Percentiles rank a stretch among this genome's conserved stretches.
phyloP scores from a whole-genome alignment of 2,113 vertebrate species.

The Cranoglanis bouderius region DNA sequence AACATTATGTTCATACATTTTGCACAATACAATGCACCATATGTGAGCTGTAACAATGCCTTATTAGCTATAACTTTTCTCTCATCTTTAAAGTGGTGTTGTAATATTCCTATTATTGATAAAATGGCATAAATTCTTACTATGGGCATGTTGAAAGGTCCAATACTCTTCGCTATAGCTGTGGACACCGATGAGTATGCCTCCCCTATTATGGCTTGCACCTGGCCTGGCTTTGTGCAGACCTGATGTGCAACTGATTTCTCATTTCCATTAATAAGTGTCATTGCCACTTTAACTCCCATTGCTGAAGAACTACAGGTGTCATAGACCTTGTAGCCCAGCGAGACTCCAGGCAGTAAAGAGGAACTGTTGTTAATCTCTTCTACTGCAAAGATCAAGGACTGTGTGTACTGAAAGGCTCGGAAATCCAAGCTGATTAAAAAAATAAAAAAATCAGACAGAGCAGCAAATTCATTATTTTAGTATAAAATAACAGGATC shows the following conservation, averaged over 20 bases:
- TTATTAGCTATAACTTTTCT: background rate
- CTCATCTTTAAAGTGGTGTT: background rate
- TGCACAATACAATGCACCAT: background rate
- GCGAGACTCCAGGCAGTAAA: slow-evolving; percentile 65
- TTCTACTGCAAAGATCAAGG: slow-evolving; percentile 75
- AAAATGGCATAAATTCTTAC: slow-evolving; percentile 59
- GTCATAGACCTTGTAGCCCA: slow-evolving; percentile 75
- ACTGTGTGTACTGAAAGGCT: slow-evolving; percentile 74
- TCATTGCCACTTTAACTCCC: slow-evolving; percentile 68
- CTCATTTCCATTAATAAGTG: slow-evolving; percentile 65
- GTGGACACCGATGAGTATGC: slow-evolving; percentile 73
- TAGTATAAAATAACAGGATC: background rate
- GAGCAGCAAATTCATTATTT: background rate
- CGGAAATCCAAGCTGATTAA: slow-evolving; percentile 67
- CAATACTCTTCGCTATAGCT: slow-evolving; percentile 43
- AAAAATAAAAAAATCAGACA: background rate
- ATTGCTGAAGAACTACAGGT: slow-evolving; percentile 72
- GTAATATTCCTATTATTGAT: background rate
- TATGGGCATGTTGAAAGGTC: slow-evolving; percentile 70
- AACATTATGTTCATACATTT: background rate
- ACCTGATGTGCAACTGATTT: slow-evolving; percentile 44
- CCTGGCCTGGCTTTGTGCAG: slow-evolving; percentile 63
- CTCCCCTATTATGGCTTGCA: slow-evolving; percentile 74
- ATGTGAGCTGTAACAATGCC: background rate
- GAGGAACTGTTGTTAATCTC: slow-evolving; percentile 70